Conservation (phyloP, 1,140 invertebrate species). For the Lepidurus apus region DNA sequence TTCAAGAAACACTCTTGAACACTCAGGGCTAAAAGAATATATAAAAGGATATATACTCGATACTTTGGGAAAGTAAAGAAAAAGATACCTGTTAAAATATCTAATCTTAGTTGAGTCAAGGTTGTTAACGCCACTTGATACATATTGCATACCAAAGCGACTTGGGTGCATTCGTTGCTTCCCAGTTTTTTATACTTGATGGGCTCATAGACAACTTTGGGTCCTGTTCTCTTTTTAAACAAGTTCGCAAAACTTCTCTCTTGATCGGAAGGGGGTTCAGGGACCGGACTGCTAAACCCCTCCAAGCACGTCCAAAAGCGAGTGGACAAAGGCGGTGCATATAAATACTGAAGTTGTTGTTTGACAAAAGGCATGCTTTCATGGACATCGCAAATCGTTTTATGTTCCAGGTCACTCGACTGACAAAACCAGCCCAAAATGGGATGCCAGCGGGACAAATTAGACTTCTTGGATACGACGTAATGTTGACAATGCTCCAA, state of each 20-base stretch:
- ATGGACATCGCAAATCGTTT: constrained; percentile 57
- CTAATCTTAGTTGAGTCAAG: constrained; percentile 81
- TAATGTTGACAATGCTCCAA: constrained; percentile 79
- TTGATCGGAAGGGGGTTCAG: constrained; percentile 31
- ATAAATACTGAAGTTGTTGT: constrained; percentile 73
- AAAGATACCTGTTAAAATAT: constrained; percentile 84
- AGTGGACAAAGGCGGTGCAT: constrained; percentile 63
- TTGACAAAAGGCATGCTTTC: constrained; percentile 74
- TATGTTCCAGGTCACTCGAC: constrained; percentile 60
- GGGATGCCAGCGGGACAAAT: constrained; percentile 93
- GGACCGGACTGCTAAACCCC: constrained; percentile 39
- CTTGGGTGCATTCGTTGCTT: constrained; percentile 68
- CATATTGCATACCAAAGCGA: constrained; percentile 79
- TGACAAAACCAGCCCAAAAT: constrained; percentile 95
- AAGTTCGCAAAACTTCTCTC: constrained; percentile 22
- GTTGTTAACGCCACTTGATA: constrained; percentile 87
- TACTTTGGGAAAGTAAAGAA: constrained; percentile 35
- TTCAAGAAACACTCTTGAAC: constrained; percentile 86
- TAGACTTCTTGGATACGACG: constrained; percentile 76
- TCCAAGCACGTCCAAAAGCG: constrained; percentile 47
- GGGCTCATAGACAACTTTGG: constrained; percentile 25
- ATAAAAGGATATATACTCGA: not conserved
- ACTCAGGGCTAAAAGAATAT: constrained; percentile 65
- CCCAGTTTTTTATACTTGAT: constrained; percentile 57
- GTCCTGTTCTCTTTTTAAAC: constrained; percentile 39